Evolutionary conservation across 2,797 vertebrate species (phyloP).

Genomic region (Erpetoichthys calabaricus): DNA sequence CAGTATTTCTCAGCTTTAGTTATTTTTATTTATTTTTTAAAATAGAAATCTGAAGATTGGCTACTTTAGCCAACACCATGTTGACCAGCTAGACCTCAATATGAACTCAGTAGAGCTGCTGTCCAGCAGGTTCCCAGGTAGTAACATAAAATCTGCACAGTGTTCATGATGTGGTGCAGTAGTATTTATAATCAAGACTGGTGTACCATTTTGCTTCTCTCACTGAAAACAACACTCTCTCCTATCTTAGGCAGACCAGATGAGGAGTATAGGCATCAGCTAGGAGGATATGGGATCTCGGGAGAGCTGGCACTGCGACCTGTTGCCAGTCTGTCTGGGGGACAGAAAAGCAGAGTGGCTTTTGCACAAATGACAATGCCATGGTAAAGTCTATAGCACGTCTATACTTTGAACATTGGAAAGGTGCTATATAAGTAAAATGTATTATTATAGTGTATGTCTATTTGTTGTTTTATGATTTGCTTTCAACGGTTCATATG

Average conservation of each 20-base stretch:
- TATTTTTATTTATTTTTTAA: conserved; percentile 1
- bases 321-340: conserved; percentile 82
- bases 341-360: conserved; percentile 91
- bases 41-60: conserved; percentile 86
- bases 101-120: conserved; percentile 82
- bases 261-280: conserved; percentile 89
- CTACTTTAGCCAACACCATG: conserved; percentile 93
- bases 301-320: conserved; percentile 78
- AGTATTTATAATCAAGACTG: no score
- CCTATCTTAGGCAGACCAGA: conserved; percentile 61
- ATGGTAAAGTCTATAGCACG: conserved; percentile 46
- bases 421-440: no score
- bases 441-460: not conserved
- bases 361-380: conserved; percentile 98
- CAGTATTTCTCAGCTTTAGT: not conserved
- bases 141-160: not conserved
- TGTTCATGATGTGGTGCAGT: not conserved
- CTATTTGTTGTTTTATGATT: not conserved
- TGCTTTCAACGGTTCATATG: conserved; percentile 2
- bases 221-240: not conserved
- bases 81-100: conserved; percentile 90
- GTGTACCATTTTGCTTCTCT: not conserved
- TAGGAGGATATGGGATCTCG: conserved; percentile 82
- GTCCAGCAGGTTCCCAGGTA: conserved; percentile 82
- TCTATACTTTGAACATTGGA: not conserved